Evolutionary conservation across 1,140 invertebrate species (phyloP).

Genomic region (Drosophila nebulosa): DNA sequence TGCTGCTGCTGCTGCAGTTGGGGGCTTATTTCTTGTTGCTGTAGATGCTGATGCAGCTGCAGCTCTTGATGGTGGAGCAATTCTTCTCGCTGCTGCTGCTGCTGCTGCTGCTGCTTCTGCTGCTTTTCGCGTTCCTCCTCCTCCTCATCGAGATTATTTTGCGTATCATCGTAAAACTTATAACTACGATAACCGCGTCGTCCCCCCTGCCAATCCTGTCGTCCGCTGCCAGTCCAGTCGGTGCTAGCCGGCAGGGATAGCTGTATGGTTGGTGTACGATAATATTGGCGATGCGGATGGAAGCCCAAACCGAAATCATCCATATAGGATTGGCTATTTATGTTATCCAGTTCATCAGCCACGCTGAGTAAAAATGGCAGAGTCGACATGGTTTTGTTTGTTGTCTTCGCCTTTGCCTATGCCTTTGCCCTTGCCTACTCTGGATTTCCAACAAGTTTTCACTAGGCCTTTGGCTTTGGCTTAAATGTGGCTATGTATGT

Average conservation of each 20-base stretch:
- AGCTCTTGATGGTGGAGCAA: slow-evolving; percentile 9
- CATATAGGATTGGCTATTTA: slow-evolving; percentile 75
- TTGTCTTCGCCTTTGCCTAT: too few species aligned
- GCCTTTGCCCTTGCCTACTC: too few species aligned
- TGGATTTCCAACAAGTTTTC: slow-evolving; percentile 30
- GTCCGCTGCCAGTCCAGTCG: slow-evolving; percentile 62
- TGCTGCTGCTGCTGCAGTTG: slow-evolving; percentile 11
- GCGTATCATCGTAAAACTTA: slow-evolving; percentile 65
- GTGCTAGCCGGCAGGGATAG: slow-evolving; percentile 73
- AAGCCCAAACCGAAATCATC: slow-evolving; percentile 79
- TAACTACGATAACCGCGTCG: slow-evolving; percentile 64
- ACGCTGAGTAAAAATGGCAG: slow-evolving; percentile 76
- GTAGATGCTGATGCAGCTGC: background rate
- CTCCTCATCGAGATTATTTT: slow-evolving; percentile 68
- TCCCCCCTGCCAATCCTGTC: slow-evolving; percentile 35
- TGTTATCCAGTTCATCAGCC: slow-evolving; percentile 79
- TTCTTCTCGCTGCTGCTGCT: slow-evolving; percentile 17
- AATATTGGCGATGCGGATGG: slow-evolving; percentile 78
- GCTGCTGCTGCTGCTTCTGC: slow-evolving; percentile 16
- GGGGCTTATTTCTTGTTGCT: background rate
- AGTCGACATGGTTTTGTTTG: slow-evolving; percentile 71
- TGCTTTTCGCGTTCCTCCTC: slow-evolving; percentile 30
- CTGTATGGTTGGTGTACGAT: slow-evolving; percentile 74
- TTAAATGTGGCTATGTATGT: background rate
- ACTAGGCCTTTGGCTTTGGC: slow-evolving; percentile 35